A percentile compares a stretch with the other conserved stretches of the same genome.
Evolutionary conservation across 2,888 invertebrate species (phyloP).

Genomic region (Neelides folsomi): DNA sequence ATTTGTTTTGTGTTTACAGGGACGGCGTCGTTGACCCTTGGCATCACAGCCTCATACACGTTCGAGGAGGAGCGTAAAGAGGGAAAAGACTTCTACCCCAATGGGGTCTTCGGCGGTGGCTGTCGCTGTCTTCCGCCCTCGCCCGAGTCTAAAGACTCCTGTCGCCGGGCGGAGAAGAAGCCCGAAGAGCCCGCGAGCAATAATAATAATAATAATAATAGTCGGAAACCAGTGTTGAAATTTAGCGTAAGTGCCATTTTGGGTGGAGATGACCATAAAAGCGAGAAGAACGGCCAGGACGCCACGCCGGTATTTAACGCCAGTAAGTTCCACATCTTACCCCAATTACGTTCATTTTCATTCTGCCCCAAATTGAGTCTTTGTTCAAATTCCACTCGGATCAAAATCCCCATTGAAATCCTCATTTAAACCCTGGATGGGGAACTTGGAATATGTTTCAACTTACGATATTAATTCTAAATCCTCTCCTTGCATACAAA

Average conservation of each 20-base stretch:
- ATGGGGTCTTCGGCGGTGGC: neutral
- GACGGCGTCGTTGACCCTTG: constrained; percentile 23
- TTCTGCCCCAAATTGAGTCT: no score
- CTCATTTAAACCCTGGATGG: no score
- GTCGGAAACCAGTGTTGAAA: constrained; percentile 61
- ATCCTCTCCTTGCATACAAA: no score
- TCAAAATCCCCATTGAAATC: no score
- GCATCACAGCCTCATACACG: constrained; percentile 29
- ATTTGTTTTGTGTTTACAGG: no score
- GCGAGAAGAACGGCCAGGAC: constrained; percentile 23
- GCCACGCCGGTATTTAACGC: constrained; percentile 30
- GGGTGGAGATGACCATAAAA: constrained; percentile 46
- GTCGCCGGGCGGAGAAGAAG: constrained; percentile 13
- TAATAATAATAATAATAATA: constrained; percentile 27
- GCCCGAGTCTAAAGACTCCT: constrained; percentile 15
- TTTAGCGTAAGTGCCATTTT: constrained; percentile 87
- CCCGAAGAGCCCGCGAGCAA: constrained; percentile 8
- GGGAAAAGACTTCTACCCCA: neutral
- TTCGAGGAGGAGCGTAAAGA: constrained; percentile 24
- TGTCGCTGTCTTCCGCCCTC: constrained; percentile 17
- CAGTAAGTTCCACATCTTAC: constrained; percentile 24
- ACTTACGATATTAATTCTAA: no score
- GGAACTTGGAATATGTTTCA: no score
- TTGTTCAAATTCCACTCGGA: no score
- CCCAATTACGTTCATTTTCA: no score